Evolutionary conservation across 30 jellyfish, hydroid and myxozoan species (phyloP).

Genomic region (Rhopilema esculentum): DNA sequence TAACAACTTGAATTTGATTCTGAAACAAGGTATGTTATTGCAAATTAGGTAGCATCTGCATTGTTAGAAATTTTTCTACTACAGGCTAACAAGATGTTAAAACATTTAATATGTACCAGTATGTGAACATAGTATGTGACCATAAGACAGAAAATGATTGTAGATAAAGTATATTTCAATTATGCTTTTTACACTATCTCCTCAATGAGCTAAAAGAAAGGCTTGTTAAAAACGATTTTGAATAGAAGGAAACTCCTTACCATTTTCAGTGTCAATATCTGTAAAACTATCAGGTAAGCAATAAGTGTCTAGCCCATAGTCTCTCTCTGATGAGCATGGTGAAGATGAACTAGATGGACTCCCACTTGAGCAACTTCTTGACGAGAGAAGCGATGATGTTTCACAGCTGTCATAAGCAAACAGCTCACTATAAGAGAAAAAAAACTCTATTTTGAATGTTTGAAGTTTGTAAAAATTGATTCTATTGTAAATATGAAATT

Average conservation of each 20-base stretch:
- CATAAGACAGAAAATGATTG: too few relatives aligned
- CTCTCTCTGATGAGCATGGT: constrained; percentile 74
- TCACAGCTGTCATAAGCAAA: constrained; percentile 27
- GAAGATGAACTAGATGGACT: constrained; percentile 72
- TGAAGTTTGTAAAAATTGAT: neutral
- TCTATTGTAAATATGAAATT: neutral
- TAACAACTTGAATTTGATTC: too few relatives aligned
- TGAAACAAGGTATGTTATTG: too few relatives aligned
- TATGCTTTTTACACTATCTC: too few relatives aligned
- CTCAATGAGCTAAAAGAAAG: neutral
- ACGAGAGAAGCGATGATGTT: constrained; percentile 18
- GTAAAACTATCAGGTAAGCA: constrained; percentile 32
- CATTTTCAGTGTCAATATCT: constrained; percentile 20
- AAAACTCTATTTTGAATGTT: neutral
- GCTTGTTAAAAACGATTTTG: neutral
- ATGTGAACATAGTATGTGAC: too few relatives aligned
- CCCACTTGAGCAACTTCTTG: constrained; percentile 62
- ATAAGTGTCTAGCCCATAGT: constrained; percentile 40
- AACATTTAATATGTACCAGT: too few relatives aligned
- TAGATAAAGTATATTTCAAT: too few relatives aligned
- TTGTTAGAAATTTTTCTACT: too few relatives aligned
- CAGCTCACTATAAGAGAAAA: constrained; percentile 15
- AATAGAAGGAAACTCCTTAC: neutral
- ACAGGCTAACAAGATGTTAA: too few relatives aligned
- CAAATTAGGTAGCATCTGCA: too few relatives aligned